These are phyloP conservation scores for Scytalopus superciliaris DNA, from an alignment of 2,113 vertebrate species.

Conservation along the genomic window DNA sequence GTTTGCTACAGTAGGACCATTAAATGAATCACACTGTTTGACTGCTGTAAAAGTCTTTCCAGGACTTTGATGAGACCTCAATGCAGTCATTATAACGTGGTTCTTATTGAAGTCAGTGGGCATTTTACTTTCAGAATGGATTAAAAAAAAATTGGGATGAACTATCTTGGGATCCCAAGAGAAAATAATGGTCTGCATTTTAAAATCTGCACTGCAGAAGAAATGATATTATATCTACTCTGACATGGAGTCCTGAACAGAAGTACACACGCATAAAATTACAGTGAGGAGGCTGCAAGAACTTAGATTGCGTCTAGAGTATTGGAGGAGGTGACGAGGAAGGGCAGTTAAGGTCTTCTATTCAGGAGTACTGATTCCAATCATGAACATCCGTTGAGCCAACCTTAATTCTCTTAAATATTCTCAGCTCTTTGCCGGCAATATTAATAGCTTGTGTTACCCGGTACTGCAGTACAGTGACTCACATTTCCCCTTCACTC, in stretches of 20 bases:
- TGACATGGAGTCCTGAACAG: background rate
- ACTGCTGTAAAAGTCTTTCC: background rate
- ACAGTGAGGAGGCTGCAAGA: background rate
- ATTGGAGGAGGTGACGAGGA: background rate
- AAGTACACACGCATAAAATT: background rate
- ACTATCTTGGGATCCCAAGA: background rate
- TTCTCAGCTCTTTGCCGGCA: background rate
- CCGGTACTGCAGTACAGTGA: background rate
- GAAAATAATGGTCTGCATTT: background rate
- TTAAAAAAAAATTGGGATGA: background rate
- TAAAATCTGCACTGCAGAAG: background rate
- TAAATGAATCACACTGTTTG: background rate
- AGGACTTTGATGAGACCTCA: background rate
- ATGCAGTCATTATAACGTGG: background rate
- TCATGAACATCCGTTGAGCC: background rate
- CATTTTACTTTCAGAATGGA: background rate
- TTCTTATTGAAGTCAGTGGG: background rate
- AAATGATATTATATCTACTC: background rate
- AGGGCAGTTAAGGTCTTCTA: background rate
- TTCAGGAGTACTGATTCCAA: background rate
- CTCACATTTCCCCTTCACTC: background rate
- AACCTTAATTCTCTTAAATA: background rate
- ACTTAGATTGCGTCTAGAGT: background rate
- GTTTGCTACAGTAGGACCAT: background rate
- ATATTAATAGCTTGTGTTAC: background rate